Percentiles rank a stretch among this genome's conserved stretches.
Evolutionary conservation across 1,140 invertebrate species (phyloP).

Genomic region (Pseudomyrmex flavicornis): DNA sequence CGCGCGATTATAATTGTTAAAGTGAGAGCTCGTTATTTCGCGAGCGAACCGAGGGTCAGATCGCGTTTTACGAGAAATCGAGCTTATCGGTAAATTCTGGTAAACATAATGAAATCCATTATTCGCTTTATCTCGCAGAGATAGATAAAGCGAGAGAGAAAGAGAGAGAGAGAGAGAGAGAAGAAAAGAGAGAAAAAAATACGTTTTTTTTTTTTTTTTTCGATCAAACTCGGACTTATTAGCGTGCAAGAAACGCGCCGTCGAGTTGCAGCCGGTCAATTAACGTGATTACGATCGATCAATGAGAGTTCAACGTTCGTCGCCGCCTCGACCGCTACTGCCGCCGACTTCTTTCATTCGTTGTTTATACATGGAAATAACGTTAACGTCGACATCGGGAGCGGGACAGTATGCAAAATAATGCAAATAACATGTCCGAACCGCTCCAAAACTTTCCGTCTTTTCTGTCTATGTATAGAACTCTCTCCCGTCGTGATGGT

Average conservation of each 20-base stretch:
- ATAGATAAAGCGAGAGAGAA: neutral
- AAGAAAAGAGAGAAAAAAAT: too few species aligned
- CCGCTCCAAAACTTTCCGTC: constrained; percentile 31
- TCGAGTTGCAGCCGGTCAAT: constrained; percentile 15
- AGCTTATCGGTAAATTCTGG: constrained; percentile 17
- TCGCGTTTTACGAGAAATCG: constrained; percentile 5
- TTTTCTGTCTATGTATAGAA: constrained; percentile 55
- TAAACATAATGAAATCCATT: constrained; percentile 34
- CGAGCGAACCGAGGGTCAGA: neutral
- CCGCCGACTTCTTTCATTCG: constrained; percentile 25
- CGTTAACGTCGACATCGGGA: constrained; percentile 68
- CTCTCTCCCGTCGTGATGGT: neutral
- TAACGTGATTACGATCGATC: constrained; percentile 54
- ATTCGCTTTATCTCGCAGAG: constrained; percentile 41
- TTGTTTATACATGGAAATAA: constrained; percentile 62
- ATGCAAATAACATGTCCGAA: constrained; percentile 78
- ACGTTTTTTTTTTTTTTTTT: neutral
- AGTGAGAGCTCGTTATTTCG: neutral
- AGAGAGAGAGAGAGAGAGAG: neutral
- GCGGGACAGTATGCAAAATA: constrained; percentile 78
- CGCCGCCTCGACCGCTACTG: constrained; percentile 7
- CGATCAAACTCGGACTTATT: neutral
- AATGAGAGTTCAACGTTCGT: constrained; percentile 57
- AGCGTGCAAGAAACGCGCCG: constrained; percentile 8
- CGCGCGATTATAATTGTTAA: neutral